Evolutionary conservation across 2,797 vertebrate species (phyloP), one percentile per base, ranked within the genome.

Genomic region (Allobates femoralis): DNA sequence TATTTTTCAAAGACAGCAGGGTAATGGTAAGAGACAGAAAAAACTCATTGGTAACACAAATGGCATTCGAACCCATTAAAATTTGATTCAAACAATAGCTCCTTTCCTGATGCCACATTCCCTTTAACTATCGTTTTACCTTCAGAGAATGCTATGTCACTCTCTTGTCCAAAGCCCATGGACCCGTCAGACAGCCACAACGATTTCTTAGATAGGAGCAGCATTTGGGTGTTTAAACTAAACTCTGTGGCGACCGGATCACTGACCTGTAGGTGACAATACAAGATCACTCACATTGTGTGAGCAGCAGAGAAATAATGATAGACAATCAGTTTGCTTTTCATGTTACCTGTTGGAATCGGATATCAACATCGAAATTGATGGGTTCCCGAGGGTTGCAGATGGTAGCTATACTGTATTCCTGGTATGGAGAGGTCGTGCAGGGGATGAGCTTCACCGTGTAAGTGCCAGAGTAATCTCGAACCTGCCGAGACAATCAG

Each of bases 101-200:
- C 41, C 7, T 46, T 46, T 46, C 11, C 41, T 11, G 41, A 46
- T 7, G 41, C 41, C n/a, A 46, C 41, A 46, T 46, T 46, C 41
- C 26, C 62, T 23, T 66, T 66, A 30, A 76, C 30, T 58, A 32
- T 11, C 21, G 23, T 5, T 14, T 1, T 94, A 99, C 98, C 97
- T 93, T 98, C 96, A 81, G 96, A 95, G 91, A 98, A 99, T 51
- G 96, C 94, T 3, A 94, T 89, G 1, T 98, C 97, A 15, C 95
- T 98, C 86, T 97, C 97, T 88, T 98, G 96, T 6, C 96, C 96
- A 34, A 98, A 98, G 64, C 97, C 97, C 95, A 96, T 96, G 0
- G 97, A 98, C 80, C 97, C 98, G 79, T 98, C 97, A 2, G 98
- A 99, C 41, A 99, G 90, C 98, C 98, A 99, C 51, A 98, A 91